Conservation (phyloP, 64 coral and sea anemone genomes). For the Platygyra sinensis region DNA sequence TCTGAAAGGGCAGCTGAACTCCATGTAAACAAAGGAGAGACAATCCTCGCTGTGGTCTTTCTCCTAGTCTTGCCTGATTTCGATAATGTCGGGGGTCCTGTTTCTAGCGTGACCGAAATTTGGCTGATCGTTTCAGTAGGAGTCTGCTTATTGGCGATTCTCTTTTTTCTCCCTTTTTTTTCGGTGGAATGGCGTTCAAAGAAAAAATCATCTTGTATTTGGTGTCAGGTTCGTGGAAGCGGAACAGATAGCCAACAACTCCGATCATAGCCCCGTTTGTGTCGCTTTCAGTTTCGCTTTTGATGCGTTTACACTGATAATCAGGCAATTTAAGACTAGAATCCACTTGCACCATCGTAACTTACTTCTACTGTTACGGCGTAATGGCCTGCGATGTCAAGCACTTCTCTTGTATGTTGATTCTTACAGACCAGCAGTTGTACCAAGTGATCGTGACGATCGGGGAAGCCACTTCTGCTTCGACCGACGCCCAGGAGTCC, state of each 20-base stretch:
- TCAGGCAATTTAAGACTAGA: neutral
- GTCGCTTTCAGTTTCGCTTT: neutral
- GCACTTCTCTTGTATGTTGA: neutral
- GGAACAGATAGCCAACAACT: slow-evolving; percentile 8
- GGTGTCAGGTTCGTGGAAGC: neutral
- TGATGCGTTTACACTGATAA: neutral
- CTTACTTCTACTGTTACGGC: neutral
- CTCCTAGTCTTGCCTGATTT: neutral
- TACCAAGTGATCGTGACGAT: neutral
- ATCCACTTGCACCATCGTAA: no score
- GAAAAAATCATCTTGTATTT: neutral
- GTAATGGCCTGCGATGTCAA: neutral
- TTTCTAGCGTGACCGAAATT: slow-evolving; percentile 2
- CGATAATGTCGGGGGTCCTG: neutral
- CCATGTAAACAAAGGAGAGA: neutral
- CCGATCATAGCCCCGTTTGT: neutral
- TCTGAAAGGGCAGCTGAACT: neutral
- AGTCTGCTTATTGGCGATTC: neutral
- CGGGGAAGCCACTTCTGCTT: neutral
- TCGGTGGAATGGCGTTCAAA: neutral
- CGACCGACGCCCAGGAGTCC: neutral
- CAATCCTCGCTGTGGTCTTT: neutral
- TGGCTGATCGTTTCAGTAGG: neutral
- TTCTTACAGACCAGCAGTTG: slow-evolving; percentile 22
- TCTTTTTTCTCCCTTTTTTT: neutral